Conservation (phyloP, 2,797 vertebrate genomes). For the Harpagifer antarcticus region DNA sequence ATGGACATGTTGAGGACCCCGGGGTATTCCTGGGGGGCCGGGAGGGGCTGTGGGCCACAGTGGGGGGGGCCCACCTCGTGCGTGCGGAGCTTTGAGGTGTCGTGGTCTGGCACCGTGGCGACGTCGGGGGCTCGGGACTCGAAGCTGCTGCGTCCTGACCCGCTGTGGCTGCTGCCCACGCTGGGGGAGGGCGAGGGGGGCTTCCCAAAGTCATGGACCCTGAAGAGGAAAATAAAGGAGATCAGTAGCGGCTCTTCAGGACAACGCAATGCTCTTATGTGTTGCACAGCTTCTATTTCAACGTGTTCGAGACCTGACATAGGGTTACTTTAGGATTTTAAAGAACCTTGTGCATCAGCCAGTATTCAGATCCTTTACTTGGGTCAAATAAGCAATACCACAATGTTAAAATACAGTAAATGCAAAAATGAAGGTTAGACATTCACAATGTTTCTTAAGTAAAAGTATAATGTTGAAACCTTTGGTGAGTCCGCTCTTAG, state of each 20-base stretch:
- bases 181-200: conserved; percentile 84
- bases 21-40: conserved; percentile 85
- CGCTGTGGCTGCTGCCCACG: conserved; percentile 63
- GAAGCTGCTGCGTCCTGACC: conserved; percentile 71
- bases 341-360: no score
- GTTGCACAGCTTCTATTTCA: no score
- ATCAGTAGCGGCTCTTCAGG: background rate
- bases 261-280: background rate
- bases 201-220: conserved; percentile 86
- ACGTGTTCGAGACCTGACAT: no score
- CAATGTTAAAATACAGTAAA: no score
- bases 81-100: conserved; percentile 70
- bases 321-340: no score
- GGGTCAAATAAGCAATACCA: no score
- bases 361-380: no score
- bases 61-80: conserved; percentile 66
- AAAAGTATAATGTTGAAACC: no score
- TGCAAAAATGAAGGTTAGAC: no score
- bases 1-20: conserved; percentile 87
- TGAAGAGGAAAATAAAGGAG: conserved; percentile 38
- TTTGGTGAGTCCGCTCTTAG: no score
- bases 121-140: conserved; percentile 86
- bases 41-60: conserved; percentile 75
- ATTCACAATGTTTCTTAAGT: no score
- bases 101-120: conserved; percentile 81